A percentile compares a stretch with the other conserved stretches of the same genome.
phyloP scores from a whole-genome alignment of 2,797 vertebrate genomes.

The Fratercula arctica region DNA sequence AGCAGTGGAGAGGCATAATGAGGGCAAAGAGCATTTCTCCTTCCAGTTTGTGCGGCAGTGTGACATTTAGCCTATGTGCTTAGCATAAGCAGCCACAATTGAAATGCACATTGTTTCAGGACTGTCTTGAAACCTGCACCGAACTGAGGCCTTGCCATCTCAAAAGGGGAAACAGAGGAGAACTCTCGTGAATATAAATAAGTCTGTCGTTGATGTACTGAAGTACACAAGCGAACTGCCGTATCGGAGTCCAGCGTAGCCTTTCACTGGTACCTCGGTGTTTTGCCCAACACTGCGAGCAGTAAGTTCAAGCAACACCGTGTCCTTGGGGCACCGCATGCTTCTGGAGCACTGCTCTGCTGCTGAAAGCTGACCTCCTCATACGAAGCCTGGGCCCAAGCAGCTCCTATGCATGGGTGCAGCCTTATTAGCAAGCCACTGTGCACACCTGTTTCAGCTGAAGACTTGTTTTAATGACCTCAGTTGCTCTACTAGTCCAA shows the following conservation, averaged over 20 bases:
- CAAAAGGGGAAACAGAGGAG: not conserved
- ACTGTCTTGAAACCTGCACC: not conserved
- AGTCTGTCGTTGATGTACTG: not conserved
- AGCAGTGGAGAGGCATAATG: not conserved
- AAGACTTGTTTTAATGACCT: not conserved
- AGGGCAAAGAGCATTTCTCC: slow-evolving; percentile 27
- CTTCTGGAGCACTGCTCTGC: not conserved
- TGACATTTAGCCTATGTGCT: not conserved
- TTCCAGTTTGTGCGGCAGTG: not conserved
- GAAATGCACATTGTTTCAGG: not conserved
- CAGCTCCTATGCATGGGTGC: not conserved
- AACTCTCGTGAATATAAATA: not conserved
- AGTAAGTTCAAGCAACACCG: rapidly evolving
- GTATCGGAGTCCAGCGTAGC: rapidly evolving
- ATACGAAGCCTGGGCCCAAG: not conserved
- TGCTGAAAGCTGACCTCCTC: not conserved
- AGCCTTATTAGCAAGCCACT: not conserved
- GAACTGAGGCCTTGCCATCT: not conserved
- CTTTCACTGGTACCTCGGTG: rapidly evolving
- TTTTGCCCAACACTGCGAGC: rapidly evolving
- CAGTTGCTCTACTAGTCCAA: not conserved
- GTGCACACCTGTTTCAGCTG: not conserved
- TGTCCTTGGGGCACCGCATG: not conserved
- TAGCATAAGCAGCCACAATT: not conserved
- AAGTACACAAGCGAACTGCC: rapidly evolving